Base-by-base conservation (phyloP, 2,797 vertebrate genomes). In the Trematomus bernacchii region DNA sequence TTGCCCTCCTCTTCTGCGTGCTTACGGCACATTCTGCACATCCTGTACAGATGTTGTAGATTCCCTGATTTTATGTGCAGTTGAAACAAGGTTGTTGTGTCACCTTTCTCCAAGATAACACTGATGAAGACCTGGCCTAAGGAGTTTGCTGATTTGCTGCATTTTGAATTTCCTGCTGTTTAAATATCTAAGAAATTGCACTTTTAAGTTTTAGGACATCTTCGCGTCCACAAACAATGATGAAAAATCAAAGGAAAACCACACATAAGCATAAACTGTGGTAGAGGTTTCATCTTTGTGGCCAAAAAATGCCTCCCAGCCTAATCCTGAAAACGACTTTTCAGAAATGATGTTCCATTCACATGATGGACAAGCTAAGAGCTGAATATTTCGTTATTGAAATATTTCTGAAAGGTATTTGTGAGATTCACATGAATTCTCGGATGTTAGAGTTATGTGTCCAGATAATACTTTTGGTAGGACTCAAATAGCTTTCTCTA, bases 11-110 rank as follows among this genome's bases (percentile, higher is more conserved):
- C 74, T 53, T 71, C 61, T 53, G 42, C 48, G 52, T 58, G 80
- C 88, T 80, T 27, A 62, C 13, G 6, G 73, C 66, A 64, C 59
- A 80, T 64, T 84, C 73, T 80, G 21, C 18, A 80, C 73, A 86
- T 91, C 87, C 86, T 89, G 68, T 30, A 75, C 40, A 84, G 43
- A 84, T 66, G 18, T 61, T 84, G 79, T 42, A 54, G 37, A 69
- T 68, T 69, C 67, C 83, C 33, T n/a, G 23, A 71, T 64, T 76
- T n/a, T n/a, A n/a, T n/a, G 54, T 11, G n/a, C 12, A 77, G 64
- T 21, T 66, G 21, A 72, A 63, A 76, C n/a, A 44, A 43, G 43
- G 46, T 52, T 46, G n/a, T 52, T 3, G 5, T 53, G 18, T 57
- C 47, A 52, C 27, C 47, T 72, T 69, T 62, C 7, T 63, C 15